Base-by-base conservation (phyloP, 2,113 vertebrate species). In the Ellobius talpinus region DNA sequence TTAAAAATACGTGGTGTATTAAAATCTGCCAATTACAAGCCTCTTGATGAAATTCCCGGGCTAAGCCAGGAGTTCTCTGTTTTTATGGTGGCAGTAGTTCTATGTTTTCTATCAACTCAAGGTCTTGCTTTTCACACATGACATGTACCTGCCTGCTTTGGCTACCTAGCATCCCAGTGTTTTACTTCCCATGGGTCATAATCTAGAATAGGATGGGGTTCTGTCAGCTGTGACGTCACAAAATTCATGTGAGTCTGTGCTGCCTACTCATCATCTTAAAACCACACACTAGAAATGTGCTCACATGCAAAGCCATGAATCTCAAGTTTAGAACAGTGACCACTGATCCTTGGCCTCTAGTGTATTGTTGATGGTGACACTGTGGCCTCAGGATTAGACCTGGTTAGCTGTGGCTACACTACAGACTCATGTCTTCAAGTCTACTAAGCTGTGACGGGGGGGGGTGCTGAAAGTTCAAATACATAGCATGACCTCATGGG, bases 11-110 rank as follows among this genome's bases (percentile, higher is more conserved):
- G 42, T 85, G 21, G 50, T 70, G 36, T 61, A 79, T 16, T 85
- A 55, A 96, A 90, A 72, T 77, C 78, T 87, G 50, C 88, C 66
- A 70, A 68, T 47, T 58, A 63, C 39, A 86, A 16, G 19, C 50
- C 36, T 47, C 16, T 78, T 93, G 87, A 77, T 95, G 81, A 95
- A 70, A 95, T 52, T 91, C 87, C 86, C 66, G 95, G 52, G 70
- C 74, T 23, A 52, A 45, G 85, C 52, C 68, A 72, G 14, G 84
- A 91, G 11, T 52, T 79, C 68, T 78, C 66, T 93, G 55, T 70
- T 93, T 85, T 74, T 81, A 52, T 26, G 2, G 1, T 73, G 3
- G 68, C 31, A 68, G 47, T 89, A 82, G 72, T 24, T 89, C 21
- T 78, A 5, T 74, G 7, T 21, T 23, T 90, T 45, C 47, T 76